Conservation (phyloP, 2,113 vertebrate genomes). For the Phaethornis superciliosus region DNA sequence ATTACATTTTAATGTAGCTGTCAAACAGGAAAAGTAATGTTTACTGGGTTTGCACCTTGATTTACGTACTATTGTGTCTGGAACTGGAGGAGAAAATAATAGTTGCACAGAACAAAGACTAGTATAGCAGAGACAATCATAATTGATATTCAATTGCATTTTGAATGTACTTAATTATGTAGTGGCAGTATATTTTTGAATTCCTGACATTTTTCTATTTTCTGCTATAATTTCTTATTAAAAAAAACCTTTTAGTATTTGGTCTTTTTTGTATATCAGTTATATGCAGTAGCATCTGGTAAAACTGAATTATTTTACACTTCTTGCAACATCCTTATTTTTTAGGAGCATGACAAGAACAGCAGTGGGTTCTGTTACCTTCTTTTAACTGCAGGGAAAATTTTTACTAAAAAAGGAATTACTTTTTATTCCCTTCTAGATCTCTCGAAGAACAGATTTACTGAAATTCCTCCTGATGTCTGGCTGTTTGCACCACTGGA, state of each 20-base stretch:
- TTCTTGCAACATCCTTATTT: constrained; percentile 22
- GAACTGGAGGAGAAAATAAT: not conserved
- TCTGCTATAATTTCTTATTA: not conserved
- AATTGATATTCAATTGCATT: not conserved
- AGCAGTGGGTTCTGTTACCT: not conserved
- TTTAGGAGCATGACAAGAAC: constrained; percentile 22
- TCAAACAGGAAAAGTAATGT: not conserved
- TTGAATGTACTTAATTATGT: not conserved
- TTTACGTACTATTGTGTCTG: not conserved
- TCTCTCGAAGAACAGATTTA: constrained; percentile 96
- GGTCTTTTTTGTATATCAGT: constrained; percentile 22
- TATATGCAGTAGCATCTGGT: constrained; percentile 18
- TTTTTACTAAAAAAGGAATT: not conserved
- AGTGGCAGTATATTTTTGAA: not conserved
- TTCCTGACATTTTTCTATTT: not conserved
- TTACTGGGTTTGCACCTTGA: not conserved
- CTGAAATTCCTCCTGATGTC: constrained; percentile 93
- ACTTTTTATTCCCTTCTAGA: constrained; percentile 74
- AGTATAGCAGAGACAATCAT: not conserved
- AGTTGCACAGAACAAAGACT: not conserved
- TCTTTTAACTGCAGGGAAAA: not conserved
- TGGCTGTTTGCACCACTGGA: constrained; percentile 95
- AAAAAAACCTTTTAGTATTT: not conserved
- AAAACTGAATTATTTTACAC: constrained; percentile 49
- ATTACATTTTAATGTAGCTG: not conserved